Conservation (phyloP, 1,140 invertebrate genomes). For the Euura lappo region DNA sequence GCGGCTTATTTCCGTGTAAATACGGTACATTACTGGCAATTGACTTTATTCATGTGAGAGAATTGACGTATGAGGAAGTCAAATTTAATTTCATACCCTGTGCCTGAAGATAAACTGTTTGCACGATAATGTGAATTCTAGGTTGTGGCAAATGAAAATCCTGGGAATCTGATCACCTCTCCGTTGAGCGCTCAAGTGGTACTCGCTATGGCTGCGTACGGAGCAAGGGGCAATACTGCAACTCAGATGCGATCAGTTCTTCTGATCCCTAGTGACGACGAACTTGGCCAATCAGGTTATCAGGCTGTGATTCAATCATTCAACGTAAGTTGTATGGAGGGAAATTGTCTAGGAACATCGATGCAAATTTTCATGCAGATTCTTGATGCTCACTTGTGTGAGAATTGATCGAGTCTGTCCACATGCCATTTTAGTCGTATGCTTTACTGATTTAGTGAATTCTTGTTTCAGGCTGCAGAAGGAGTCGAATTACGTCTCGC, state of each 20-base stretch:
- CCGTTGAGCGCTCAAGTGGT: conserved; percentile 65
- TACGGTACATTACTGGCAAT: too few relatives aligned
- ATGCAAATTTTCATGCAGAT: too few relatives aligned
- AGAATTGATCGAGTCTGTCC: too few relatives aligned
- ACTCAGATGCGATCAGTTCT: conserved; percentile 59
- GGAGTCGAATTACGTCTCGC: not conserved
- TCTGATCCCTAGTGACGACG: conserved; percentile 45
- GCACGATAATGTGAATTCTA: conserved; percentile 17
- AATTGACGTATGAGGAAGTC: too few relatives aligned
- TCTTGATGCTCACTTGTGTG: too few relatives aligned
- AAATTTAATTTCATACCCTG: too few relatives aligned
- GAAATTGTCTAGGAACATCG: too few relatives aligned
- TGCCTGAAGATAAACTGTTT: too few relatives aligned
- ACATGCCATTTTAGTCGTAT: too few relatives aligned
- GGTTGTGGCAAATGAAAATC: conserved; percentile 25
- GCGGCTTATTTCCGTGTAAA: too few relatives aligned
- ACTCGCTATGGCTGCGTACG: conserved; percentile 64
- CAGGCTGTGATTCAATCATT: conserved; percentile 29
- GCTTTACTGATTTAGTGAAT: too few relatives aligned
- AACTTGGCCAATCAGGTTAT: conserved; percentile 29
- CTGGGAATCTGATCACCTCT: conserved; percentile 64
- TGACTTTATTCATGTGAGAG: too few relatives aligned
- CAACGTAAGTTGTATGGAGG: conserved; percentile 29
- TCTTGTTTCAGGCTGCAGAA: not conserved
- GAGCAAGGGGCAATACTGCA: conserved; percentile 63